Evolutionary conservation across 2,888 invertebrate species (phyloP).

Genomic region (Scaptomyza flava): DNA sequence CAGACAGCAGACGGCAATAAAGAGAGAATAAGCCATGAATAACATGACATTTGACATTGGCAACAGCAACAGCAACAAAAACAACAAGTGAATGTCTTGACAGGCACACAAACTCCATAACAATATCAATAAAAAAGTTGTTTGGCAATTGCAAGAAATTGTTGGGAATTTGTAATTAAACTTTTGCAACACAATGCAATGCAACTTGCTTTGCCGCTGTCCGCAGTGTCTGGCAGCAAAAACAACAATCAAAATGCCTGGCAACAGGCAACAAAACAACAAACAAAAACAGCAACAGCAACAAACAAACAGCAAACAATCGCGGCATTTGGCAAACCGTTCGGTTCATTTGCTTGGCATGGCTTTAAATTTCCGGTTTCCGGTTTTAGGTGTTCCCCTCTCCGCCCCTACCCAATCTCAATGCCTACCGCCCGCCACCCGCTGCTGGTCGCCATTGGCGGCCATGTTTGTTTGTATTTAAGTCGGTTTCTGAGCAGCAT

Average conservation of each 20-base stretch:
- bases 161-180: slow-evolving; percentile 74
- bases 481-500: slow-evolving; percentile 76
- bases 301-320: slow-evolving; percentile 38
- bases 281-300: not conserved
- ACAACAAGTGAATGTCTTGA: slow-evolving; percentile 20
- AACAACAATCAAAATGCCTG: slow-evolving; percentile 60
- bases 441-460: slow-evolving; percentile 51
- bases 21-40: slow-evolving; percentile 53
- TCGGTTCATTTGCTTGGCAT: slow-evolving; percentile 74
- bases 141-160: slow-evolving; percentile 63
- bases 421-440: not conserved
- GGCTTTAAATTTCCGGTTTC: slow-evolving; percentile 81
- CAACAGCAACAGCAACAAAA: slow-evolving; percentile 24
- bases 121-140: slow-evolving; percentile 79
- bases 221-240: slow-evolving; percentile 71
- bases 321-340: slow-evolving; percentile 47
- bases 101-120: slow-evolving; percentile 50
- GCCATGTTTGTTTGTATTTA: slow-evolving; percentile 80
- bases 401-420: not conserved
- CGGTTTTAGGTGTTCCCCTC: slow-evolving; percentile 56
- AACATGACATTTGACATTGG: slow-evolving; percentile 78
- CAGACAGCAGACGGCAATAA: slow-evolving; percentile 46
- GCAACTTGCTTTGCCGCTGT: slow-evolving; percentile 65
- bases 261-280: slow-evolving; percentile 60
- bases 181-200: slow-evolving; percentile 58